These are phyloP conservation scores for Lycaena phlaeas DNA, from an alignment of 2,888 invertebrate genomes.

Conservation along the genomic window DNA sequence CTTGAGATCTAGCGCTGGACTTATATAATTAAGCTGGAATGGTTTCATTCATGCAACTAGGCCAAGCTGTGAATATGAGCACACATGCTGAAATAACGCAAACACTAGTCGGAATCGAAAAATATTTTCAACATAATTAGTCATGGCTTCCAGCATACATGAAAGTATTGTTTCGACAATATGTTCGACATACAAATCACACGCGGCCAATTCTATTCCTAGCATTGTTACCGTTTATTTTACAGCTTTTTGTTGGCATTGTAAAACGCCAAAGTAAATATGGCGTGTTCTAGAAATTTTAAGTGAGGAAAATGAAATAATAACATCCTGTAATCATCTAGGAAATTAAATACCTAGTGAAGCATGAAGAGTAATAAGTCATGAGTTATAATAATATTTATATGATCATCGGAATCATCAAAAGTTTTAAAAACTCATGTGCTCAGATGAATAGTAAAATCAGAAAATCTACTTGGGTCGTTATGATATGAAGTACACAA, in stretches of 20 bases:
- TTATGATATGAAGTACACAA: too few species aligned
- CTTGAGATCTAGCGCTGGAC: too few species aligned
- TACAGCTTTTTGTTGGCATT: slow-evolving; percentile 45
- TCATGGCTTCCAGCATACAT: slow-evolving; percentile 36
- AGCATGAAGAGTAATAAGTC: too few species aligned
- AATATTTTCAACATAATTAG: slow-evolving; percentile 48
- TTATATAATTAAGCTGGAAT: too few species aligned
- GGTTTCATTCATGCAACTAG: not conserved
- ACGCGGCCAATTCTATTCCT: slow-evolving; percentile 53
- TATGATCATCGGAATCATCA: too few species aligned
- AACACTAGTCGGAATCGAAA: slow-evolving; percentile 33
- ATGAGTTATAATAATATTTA: too few species aligned
- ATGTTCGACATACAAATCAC: slow-evolving; percentile 49
- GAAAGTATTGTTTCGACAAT: slow-evolving; percentile 54
- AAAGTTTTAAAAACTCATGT: too few species aligned
- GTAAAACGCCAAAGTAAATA: slow-evolving; percentile 36
- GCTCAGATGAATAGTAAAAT: too few species aligned
- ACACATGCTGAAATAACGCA: slow-evolving; percentile 1
- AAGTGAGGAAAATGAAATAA: not conserved
- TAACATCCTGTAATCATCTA: too few species aligned
- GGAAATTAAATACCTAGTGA: too few species aligned
- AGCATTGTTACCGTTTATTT: slow-evolving; percentile 47
- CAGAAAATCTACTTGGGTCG: too few species aligned
- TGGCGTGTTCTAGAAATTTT: slow-evolving; percentile 5
- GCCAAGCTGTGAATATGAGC: not conserved